phyloP scores from a whole-genome alignment of 35 echinoderm and acorn worm genomes.

The Ophiothrix spiculata region DNA sequence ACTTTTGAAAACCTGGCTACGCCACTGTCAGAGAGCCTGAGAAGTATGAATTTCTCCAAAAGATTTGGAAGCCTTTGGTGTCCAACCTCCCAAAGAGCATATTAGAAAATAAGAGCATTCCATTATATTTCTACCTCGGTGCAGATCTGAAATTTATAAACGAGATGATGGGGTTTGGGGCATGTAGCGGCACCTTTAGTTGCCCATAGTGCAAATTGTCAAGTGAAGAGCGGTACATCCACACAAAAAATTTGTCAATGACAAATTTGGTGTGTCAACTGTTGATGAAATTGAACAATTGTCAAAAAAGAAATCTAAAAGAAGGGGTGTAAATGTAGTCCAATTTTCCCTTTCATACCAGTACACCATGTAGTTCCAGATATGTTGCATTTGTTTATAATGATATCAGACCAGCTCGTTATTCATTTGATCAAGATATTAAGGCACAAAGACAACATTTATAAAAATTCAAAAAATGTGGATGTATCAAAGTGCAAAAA shows the following conservation, averaged over 20 bases:
- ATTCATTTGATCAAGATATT: constrained; percentile 26
- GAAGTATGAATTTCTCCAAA: neutral
- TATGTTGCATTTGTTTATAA: constrained; percentile 41
- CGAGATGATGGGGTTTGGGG: constrained; percentile 28
- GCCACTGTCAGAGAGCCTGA: neutral
- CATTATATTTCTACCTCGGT: constrained; percentile 10
- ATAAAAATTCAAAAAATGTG: constrained; percentile 33
- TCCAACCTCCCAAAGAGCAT: neutral
- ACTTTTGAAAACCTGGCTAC: too few species aligned
- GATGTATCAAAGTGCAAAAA: constrained; percentile 31
- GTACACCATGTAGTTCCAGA: constrained; percentile 35
- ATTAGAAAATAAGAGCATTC: neutral
- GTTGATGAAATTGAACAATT: constrained; percentile 26
- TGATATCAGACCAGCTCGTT: constrained; percentile 53
- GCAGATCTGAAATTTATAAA: constrained; percentile 35
- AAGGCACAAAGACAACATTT: constrained; percentile 23
- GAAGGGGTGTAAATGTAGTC: constrained; percentile 15
- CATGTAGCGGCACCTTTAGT: neutral
- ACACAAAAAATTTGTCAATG: neutral
- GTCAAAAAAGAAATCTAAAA: constrained; percentile 16
- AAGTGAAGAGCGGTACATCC: neutral
- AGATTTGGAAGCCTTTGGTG: neutral
- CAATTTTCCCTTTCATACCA: constrained; percentile 46
- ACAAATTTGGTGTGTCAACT: constrained; percentile 22
- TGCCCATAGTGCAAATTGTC: constrained; percentile 32